phyloP scores from a whole-genome alignment of 2,888 invertebrate genomes.

The Ectobius pallidus region DNA sequence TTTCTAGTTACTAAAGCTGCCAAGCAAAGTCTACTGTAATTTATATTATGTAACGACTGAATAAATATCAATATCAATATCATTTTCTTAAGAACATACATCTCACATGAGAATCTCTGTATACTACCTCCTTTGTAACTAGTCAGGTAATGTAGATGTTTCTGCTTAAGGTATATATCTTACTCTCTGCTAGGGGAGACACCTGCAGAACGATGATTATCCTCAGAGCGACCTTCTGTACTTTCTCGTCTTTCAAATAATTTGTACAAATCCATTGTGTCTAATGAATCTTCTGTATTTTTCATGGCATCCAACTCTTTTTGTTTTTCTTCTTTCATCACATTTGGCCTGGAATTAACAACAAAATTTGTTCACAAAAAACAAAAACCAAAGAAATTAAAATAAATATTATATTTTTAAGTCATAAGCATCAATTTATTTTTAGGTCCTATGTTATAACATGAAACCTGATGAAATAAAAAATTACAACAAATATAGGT shows the following conservation, averaged over 20 bases:
- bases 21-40: too few relatives aligned
- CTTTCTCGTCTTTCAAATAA: slow-evolving; percentile 58
- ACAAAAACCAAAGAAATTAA: background rate
- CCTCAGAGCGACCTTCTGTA: slow-evolving; percentile 48
- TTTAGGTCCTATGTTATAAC: background rate
- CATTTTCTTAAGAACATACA: too few relatives aligned
- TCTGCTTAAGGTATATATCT: too few relatives aligned
- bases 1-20: too few relatives aligned
- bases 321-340: slow-evolving; percentile 28
- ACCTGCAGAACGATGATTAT: slow-evolving; percentile 42
- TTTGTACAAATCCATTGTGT: slow-evolving; percentile 66
- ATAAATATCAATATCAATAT: too few relatives aligned
- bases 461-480: too few relatives aligned
- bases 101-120: too few relatives aligned
- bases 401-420: background rate
- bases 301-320: slow-evolving; percentile 22
- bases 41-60: too few relatives aligned
- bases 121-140: too few relatives aligned
- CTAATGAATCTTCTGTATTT: slow-evolving; percentile 63
- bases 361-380: too few relatives aligned
- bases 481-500: too few relatives aligned
- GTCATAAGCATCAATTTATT: slow-evolving; percentile 23
- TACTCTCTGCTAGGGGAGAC: slow-evolving; percentile 11
- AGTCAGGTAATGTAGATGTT: too few relatives aligned
- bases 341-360: slow-evolving; percentile 15